Base-by-base conservation (phyloP, 2,888 invertebrate species). In the Griposia aprilina region DNA sequence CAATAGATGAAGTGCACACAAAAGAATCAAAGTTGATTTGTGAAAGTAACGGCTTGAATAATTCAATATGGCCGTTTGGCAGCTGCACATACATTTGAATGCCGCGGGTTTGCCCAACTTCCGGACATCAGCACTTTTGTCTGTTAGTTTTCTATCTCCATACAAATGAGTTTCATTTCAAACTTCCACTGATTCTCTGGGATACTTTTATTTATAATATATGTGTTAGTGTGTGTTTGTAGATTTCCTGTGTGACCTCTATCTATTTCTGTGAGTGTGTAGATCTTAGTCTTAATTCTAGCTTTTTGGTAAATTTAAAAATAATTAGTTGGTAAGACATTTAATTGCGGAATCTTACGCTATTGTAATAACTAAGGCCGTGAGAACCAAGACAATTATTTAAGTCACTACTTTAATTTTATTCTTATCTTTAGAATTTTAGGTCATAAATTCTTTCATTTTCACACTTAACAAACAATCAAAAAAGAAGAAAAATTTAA, bases 91-190 rank as follows among this genome's bases (percentile, higher is more conserved):
- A 79, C 60, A 69, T 66, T 60, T n/a, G 48, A 17, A 82, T 63
- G 57, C 66, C 73, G 48, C 57, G 74, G 66, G 63, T 74, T 65
- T 76, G 66, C 48, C 30, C 30, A 52, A 66, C 74, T 85, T 60
- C 60, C 68, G 67, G 73, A 85, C 57, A 74, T 65, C 70, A 71
- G 70, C 78, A 71, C 57, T 70, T 85, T 71, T 77, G 70, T 55
- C 68, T 78, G 83, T 83, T 87, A 69, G 78, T 87, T 79, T 86
- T 81, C 79, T 79, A 79, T 88, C 60, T 78, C 63, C 86, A 88
- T 88, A 74, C 62, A 78, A 78, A 86, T 76, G 69, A 83, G 74
- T 55, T 78, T 60, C 48, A 62, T 60, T 77, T 13, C 63, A 50
- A 82, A 71, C 66, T 83, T 57, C 60, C 63, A 45, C 45, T 68